Base-by-base conservation (phyloP, 2,888 invertebrate species). In the Blomia tropicalis region DNA sequence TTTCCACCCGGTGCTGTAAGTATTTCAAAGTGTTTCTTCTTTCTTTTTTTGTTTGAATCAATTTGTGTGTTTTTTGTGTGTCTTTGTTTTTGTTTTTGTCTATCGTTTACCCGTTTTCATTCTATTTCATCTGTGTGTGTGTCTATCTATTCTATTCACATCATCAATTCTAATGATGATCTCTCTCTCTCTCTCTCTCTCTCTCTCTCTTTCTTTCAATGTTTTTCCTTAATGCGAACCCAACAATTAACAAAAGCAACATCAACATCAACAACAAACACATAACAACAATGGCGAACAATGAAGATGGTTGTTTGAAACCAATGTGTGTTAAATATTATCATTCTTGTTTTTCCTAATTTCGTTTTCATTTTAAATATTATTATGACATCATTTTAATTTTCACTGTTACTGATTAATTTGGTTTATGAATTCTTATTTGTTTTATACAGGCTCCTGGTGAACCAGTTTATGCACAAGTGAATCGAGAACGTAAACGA, bases 381-480 rank as follows among this genome's bases (percentile, higher is more conserved):
- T n/a, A n/a, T n/a, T n/a, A n/a, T n/a, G n/a, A n/a, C 36, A 3
- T 43, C 30, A 54, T 43, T 43, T 30, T 43, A 62, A 22, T 54
- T 62, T 5, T 36, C 62, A 62, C 25, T 11, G 4, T 56, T 27
- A 47, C n/a, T 27, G 5, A 11, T 36, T 11, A 36, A 36, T 36
- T 36, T 36, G 7, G 36, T 36, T 11, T 11, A 36, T 36, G 7
- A 36, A 36, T 43, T 25, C 25, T 19, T 4, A 47, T 47, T 19
- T 47, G 22, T 23, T 5, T 25, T 3, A 19, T 4, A 4, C 22
- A 56, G 56, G 3, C 29, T 14, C 56, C 79, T 67, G 78, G 79
- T 67, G 81, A 81, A 71, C 81, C 81, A 54, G 75, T 81, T 60
- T 81, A 81, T 72, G 81, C 81, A 69, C 80, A 81, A 75, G 81